phyloP scores from a whole-genome alignment of 1,140 invertebrate genomes.

The Dufourea novaeangliae region DNA sequence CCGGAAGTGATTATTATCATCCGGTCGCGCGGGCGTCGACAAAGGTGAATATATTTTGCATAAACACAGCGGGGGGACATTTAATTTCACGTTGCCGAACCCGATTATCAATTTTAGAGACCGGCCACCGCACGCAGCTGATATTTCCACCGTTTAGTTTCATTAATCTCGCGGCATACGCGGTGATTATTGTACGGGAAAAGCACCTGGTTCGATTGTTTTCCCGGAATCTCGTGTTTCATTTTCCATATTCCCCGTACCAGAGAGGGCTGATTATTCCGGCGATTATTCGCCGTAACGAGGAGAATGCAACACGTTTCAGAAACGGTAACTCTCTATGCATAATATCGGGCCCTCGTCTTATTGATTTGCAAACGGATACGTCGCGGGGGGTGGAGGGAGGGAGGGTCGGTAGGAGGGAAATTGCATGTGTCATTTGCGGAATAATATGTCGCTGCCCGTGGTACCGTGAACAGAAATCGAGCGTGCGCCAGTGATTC shows the following conservation, averaged over 20 bases:
- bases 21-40: background rate
- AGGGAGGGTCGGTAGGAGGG: background rate
- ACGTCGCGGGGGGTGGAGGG: background rate
- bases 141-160: background rate
- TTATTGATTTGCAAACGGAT: constrained; percentile 1
- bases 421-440: constrained; percentile 10
- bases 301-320: background rate
- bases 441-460: background rate
- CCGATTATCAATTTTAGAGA: constrained; percentile 15
- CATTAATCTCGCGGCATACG: background rate
- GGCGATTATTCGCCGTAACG: no score
- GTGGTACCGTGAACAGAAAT: background rate
- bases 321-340: constrained; percentile 6
- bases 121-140: background rate
- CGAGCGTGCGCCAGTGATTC: no score
- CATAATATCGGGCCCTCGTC: constrained; percentile 4
- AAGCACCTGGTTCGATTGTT: constrained; percentile 20
- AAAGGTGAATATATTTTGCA: constrained; percentile 8
- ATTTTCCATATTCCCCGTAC: background rate
- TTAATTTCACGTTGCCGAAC: constrained; percentile 1
- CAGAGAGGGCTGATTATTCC: background rate
- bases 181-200: constrained; percentile 16
- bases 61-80: background rate
- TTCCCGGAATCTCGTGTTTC: background rate
- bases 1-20: background rate